A percentile compares a stretch with the other conserved stretches of the same genome.
These are phyloP conservation scores for Apodemia duryi DNA, from an alignment of 2,888 invertebrate species.

Conservation along the genomic window DNA sequence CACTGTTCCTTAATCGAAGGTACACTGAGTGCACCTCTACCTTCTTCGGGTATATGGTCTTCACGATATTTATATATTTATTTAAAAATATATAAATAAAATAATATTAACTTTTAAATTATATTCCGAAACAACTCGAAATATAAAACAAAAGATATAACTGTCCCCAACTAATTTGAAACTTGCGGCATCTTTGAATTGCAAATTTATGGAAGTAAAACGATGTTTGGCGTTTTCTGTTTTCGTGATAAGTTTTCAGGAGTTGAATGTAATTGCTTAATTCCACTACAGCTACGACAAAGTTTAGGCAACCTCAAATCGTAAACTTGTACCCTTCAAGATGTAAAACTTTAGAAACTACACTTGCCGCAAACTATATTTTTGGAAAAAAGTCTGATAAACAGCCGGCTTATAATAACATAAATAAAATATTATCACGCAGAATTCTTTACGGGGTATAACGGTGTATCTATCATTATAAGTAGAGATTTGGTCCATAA, in stretches of 20 bases:
- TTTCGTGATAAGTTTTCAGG: constrained; percentile 55
- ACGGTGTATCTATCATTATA: too few relatives aligned
- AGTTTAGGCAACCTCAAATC: constrained; percentile 35
- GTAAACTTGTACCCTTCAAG: constrained; percentile 1
- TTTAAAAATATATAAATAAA: too few relatives aligned
- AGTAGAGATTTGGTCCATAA: too few relatives aligned
- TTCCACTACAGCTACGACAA: constrained; percentile 52
- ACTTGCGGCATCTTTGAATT: constrained; percentile 58
- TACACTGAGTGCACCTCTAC: too few relatives aligned
- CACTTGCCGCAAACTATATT: not conserved
- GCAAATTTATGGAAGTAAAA: constrained; percentile 59
- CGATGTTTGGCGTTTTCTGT: constrained; percentile 61
- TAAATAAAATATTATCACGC: too few relatives aligned
- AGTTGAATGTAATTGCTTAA: constrained; percentile 70
- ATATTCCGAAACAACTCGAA: constrained; percentile 30
- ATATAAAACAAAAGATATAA: constrained; percentile 34
- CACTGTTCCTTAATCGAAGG: too few relatives aligned
- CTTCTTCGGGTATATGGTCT: too few relatives aligned
- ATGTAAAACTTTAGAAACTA: not conserved
- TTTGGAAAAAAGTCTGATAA: not conserved
- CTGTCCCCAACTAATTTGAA: constrained; percentile 46
- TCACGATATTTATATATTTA: too few relatives aligned
- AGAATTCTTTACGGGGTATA: too few relatives aligned
- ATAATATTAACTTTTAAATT: constrained; percentile 24
- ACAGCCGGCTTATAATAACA: too few relatives aligned